A percentile compares a stretch with the other conserved stretches of the same genome.
phyloP scores from a whole-genome alignment of 2,888 invertebrate species.

The Drosophila mayaguana region DNA sequence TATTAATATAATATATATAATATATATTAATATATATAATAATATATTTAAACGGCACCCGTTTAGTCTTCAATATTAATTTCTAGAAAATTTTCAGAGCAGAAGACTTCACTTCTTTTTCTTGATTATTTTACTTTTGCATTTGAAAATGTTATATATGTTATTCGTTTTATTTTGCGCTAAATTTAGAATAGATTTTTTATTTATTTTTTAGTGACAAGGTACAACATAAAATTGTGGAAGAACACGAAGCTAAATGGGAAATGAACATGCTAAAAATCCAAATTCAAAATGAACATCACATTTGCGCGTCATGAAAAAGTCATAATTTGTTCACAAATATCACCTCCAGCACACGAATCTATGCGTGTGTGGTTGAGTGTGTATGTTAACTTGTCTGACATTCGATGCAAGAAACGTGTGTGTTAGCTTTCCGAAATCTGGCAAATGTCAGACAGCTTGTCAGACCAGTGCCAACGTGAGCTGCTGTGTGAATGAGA shows the following conservation, averaged over 20 bases:
- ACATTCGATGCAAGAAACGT: slow-evolving; percentile 74
- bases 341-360: slow-evolving; percentile 2
- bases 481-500: slow-evolving; percentile 28
- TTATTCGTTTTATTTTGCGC: slow-evolving; percentile 13
- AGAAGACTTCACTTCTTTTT: neutral
- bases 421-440: slow-evolving; percentile 59
- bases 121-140: neutral
- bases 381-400: slow-evolving; percentile 18
- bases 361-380: neutral
- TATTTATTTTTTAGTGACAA: slow-evolving; percentile 21
- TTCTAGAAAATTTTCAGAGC: neutral
- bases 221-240: slow-evolving; percentile 15
- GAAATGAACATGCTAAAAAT: slow-evolving; percentile 54
- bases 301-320: slow-evolving; percentile 53
- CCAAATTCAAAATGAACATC: slow-evolving; percentile 68
- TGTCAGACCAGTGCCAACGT: slow-evolving; percentile 53
- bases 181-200: slow-evolving; percentile 36
- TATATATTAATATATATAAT: no score
- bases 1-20: no score
- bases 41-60: no score
- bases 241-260: slow-evolving; percentile 8
- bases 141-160: neutral
- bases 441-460: slow-evolving; percentile 64
- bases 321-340: slow-evolving; percentile 52
- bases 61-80: no score